These are phyloP conservation scores for Meghimatium bilineatum DNA, from an alignment of 2,888 invertebrate genomes.

Conservation along the genomic window DNA sequence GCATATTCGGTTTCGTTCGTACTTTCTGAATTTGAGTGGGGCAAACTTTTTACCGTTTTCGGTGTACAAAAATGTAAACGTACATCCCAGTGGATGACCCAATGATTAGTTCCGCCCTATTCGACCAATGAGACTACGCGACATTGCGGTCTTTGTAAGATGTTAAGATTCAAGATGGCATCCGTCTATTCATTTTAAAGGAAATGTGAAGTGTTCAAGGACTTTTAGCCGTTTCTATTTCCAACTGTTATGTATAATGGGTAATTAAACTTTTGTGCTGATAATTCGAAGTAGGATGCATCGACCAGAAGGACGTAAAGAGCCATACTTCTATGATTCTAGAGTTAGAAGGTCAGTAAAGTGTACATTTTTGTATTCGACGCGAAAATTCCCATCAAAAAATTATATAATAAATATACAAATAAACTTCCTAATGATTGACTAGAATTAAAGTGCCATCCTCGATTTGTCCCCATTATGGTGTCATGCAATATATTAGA, in stretches of 20 bases:
- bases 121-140: conserved; percentile 38
- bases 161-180: conserved; percentile 47
- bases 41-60: conserved; percentile 7
- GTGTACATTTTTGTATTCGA: not conserved
- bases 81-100: conserved; percentile 13
- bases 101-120: conserved; percentile 38
- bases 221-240: conserved; percentile 8
- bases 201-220: conserved; percentile 35
- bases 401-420: too few species aligned
- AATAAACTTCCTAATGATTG: too few species aligned
- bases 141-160: conserved; percentile 5
- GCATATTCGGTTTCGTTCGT: not conserved
- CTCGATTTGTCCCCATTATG: too few species aligned
- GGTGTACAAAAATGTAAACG: conserved; percentile 28
- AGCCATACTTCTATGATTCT: conserved; percentile 71
- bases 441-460: too few species aligned
- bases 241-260: conserved; percentile 19
- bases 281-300: conserved; percentile 31
- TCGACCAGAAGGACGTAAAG: conserved; percentile 55
- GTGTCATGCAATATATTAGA: too few species aligned
- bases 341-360: conserved; percentile 66
- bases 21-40: not conserved
- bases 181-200: conserved; percentile 1
- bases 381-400: too few species aligned
- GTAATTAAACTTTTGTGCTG: conserved; percentile 2